phyloP scores from a whole-genome alignment of 2,888 invertebrate genomes.

The Myopa tessellatipennis region DNA sequence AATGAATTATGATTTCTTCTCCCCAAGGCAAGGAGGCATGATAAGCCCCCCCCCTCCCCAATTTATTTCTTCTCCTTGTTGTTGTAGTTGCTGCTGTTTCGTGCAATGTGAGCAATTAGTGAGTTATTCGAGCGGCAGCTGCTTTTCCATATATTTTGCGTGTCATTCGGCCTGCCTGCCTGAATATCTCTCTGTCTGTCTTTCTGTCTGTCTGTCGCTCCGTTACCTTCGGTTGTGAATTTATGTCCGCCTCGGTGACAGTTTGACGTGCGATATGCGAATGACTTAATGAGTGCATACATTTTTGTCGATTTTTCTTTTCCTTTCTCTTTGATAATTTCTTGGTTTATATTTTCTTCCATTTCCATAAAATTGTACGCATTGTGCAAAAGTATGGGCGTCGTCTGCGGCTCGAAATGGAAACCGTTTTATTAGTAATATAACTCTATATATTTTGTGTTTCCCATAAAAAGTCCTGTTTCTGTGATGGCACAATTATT shows the following conservation, averaged over 20 bases:
- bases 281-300: slow-evolving; percentile 50
- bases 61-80: slow-evolving; percentile 15
- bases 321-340: slow-evolving; percentile 3
- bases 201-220: slow-evolving; percentile 15
- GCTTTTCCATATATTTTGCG: slow-evolving; percentile 58
- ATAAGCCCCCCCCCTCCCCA: background rate
- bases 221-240: slow-evolving; percentile 30
- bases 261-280: slow-evolving; percentile 49
- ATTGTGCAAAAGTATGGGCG: background rate
- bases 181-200: background rate
- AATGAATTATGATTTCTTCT: slow-evolving; percentile 46
- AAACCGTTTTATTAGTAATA: too few species aligned
- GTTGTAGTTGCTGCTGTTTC: slow-evolving; percentile 4
- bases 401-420: too few species aligned
- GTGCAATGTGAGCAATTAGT: slow-evolving; percentile 57
- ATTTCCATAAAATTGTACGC: background rate
- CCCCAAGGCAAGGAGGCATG: background rate
- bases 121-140: slow-evolving; percentile 61
- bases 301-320: slow-evolving; percentile 37
- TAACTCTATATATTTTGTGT: too few species aligned
- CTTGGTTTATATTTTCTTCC: background rate
- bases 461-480: too few species aligned
- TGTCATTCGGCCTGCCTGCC: background rate
- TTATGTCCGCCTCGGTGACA: slow-evolving; percentile 46
- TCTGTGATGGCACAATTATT: too few species aligned